Conservation (phyloP, 2,888 invertebrate genomes). For the Stenodera caucasica region DNA sequence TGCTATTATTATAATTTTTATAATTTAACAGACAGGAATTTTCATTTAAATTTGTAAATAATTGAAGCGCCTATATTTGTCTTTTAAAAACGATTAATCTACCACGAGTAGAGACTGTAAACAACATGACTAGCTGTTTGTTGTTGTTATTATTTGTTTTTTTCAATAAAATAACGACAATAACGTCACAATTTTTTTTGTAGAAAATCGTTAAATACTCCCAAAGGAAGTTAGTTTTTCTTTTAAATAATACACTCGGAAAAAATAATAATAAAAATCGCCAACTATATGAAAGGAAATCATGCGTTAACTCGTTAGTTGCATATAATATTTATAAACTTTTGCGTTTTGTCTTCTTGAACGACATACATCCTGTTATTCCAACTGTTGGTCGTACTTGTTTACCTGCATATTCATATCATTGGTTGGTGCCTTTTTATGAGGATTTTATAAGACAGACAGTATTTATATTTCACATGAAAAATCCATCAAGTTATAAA, state of each 20-base stretch:
- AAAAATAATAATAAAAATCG: not conserved
- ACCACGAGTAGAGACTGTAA: not conserved
- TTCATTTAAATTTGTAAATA: not conserved
- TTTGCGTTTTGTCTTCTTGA: constrained; percentile 13
- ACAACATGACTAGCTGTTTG: not conserved
- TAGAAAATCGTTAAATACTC: too few relatives aligned
- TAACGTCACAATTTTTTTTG: too few relatives aligned
- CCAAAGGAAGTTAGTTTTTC: constrained; percentile 1
- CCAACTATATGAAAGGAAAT: constrained; percentile 22
- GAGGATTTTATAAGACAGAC: too few relatives aligned
- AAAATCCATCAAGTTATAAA: too few relatives aligned
- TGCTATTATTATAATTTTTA: too few relatives aligned
- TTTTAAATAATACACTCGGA: not conserved
- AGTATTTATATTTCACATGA: too few relatives aligned
- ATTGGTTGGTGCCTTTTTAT: not conserved
- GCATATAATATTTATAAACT: constrained; percentile 13
- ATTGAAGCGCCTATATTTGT: not conserved
- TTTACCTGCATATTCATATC: constrained; percentile 27
- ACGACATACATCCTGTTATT: constrained; percentile 30
- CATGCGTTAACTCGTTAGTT: constrained; percentile 27
- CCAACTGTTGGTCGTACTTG: constrained; percentile 15
- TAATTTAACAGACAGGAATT: too few relatives aligned
- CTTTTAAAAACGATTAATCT: not conserved
- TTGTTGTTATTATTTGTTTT: not conserved
- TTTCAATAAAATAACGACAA: not conserved